Percentiles rank a stretch among this genome's conserved stretches.
phyloP scores from a whole-genome alignment of 2,888 invertebrate species.

The Steinernema scapterisci region DNA sequence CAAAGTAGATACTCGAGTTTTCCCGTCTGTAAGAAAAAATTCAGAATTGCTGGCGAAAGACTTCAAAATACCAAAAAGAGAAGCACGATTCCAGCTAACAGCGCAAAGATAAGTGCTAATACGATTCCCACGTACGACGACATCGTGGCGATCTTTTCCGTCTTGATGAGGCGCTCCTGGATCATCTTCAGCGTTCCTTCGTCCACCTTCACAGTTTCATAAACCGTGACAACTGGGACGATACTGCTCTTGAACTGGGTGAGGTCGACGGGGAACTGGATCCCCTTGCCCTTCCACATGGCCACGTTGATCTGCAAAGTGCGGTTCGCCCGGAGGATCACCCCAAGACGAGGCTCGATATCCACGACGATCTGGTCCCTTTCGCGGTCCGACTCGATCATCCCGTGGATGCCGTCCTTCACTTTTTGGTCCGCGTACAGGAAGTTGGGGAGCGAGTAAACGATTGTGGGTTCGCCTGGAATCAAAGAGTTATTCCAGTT shows the following conservation, averaged over 20 bases:
- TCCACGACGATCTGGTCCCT: slow-evolving; percentile 61
- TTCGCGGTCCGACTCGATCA: slow-evolving; percentile 51
- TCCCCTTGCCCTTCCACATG: slow-evolving; percentile 65
- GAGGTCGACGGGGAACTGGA: slow-evolving; percentile 38
- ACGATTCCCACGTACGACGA: slow-evolving; percentile 34
- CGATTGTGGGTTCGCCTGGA: slow-evolving; percentile 63
- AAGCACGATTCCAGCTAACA: slow-evolving; percentile 37
- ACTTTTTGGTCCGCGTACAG: slow-evolving; percentile 57
- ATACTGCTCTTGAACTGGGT: slow-evolving; percentile 45
- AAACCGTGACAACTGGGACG: slow-evolving; percentile 53
- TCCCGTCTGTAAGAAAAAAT: slow-evolving; percentile 27
- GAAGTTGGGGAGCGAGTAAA: slow-evolving; percentile 64
- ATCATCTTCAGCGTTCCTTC: slow-evolving; percentile 53
- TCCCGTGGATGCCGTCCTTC: slow-evolving; percentile 50
- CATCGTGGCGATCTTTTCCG: slow-evolving; percentile 43
- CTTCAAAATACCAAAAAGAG: slow-evolving; percentile 35
- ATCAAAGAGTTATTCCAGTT: not conserved
- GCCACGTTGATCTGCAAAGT: slow-evolving; percentile 34
- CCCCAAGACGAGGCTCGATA: slow-evolving; percentile 59
- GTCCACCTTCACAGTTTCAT: slow-evolving; percentile 59
- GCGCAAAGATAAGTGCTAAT: slow-evolving; percentile 36
- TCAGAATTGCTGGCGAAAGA: not conserved
- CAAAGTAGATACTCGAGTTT: slow-evolving; percentile 34
- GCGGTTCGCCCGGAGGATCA: slow-evolving; percentile 40
- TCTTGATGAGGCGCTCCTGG: slow-evolving; percentile 48